These are phyloP conservation scores for Onychorhynchus coronatus DNA, from an alignment of 2,113 vertebrate species.

Conservation along the genomic window DNA sequence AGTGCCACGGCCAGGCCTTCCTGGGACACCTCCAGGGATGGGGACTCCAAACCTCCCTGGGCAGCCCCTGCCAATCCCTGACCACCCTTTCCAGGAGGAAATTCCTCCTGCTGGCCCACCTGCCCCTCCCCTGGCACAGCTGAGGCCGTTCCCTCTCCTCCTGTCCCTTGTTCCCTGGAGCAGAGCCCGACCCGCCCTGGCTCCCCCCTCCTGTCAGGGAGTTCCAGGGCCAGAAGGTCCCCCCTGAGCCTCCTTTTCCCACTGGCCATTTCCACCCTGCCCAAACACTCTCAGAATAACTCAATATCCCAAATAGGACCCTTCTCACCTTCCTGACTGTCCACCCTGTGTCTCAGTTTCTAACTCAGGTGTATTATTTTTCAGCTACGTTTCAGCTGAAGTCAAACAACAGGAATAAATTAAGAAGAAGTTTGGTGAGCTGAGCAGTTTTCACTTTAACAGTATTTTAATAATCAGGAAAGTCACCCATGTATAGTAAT, in stretches of 20 bases:
- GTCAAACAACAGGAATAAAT: conserved; percentile 45
- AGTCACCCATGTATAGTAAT: conserved; percentile 57
- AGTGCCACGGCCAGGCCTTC: accelerated
- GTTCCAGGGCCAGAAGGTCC: background rate
- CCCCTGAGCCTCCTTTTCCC: background rate
- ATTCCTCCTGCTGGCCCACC: accelerated
- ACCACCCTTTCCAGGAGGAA: accelerated
- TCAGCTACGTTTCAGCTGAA: background rate
- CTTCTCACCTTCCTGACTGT: background rate
- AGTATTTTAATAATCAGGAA: conserved; percentile 71
- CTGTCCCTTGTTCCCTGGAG: background rate
- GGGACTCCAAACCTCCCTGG: background rate
- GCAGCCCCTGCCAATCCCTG: accelerated
- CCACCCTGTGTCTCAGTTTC: background rate
- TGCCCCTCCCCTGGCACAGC: background rate
- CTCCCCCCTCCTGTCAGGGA: background rate
- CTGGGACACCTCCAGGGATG: background rate
- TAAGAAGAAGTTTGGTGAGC: background rate
- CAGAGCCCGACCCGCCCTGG: accelerated
- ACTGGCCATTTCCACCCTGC: background rate
- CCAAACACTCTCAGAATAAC: background rate
- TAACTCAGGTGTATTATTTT: background rate
- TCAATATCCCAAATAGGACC: background rate
- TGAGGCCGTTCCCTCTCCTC: background rate
- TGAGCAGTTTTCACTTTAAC: conserved; percentile 17